A percentile compares a stretch with the other conserved stretches of the same genome.
Evolutionary conservation across 2,888 invertebrate genomes (phyloP).

Genomic region (Pharmacophagus antenor): DNA sequence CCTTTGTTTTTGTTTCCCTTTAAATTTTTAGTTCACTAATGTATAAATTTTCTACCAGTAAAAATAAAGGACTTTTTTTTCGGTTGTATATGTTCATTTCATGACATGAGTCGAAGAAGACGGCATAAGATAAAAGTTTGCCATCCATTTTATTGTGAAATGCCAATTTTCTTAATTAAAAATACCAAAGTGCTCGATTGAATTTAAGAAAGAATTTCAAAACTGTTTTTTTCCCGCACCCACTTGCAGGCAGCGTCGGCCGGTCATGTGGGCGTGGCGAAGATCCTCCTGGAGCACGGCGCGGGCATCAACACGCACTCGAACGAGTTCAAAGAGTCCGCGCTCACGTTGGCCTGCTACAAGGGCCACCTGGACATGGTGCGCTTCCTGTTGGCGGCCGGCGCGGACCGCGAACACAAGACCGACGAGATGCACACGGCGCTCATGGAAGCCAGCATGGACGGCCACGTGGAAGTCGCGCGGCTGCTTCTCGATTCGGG

Average conservation of each 20-base stretch:
- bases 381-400: slow-evolving; percentile 95
- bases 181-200: background rate
- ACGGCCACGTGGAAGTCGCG: slow-evolving; percentile 99
- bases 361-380: slow-evolving; percentile 99
- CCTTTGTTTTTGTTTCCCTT: no score
- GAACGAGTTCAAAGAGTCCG: slow-evolving; percentile 99
- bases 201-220: background rate
- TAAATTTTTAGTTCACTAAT: no score
- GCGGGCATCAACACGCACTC: slow-evolving; percentile 99
- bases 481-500: slow-evolving; percentile 96
- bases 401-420: slow-evolving; percentile 98
- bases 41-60: no score
- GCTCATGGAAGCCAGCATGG: slow-evolving; percentile 99
- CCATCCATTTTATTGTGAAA: no score
- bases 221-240: background rate
- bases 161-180: no score
- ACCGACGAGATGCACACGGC: slow-evolving; percentile 99
- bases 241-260: slow-evolving; percentile 89
- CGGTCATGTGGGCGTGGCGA: slow-evolving; percentile 95
- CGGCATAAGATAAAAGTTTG: no score
- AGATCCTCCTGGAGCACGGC: slow-evolving; percentile 93
- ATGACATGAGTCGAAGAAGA: no score
- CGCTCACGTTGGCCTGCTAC: slow-evolving; percentile 95
- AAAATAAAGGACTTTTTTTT: no score
- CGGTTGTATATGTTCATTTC: no score